These are phyloP conservation scores for Pterostichus madidus DNA, from an alignment of 2,888 invertebrate genomes.

Conservation along the genomic window DNA sequence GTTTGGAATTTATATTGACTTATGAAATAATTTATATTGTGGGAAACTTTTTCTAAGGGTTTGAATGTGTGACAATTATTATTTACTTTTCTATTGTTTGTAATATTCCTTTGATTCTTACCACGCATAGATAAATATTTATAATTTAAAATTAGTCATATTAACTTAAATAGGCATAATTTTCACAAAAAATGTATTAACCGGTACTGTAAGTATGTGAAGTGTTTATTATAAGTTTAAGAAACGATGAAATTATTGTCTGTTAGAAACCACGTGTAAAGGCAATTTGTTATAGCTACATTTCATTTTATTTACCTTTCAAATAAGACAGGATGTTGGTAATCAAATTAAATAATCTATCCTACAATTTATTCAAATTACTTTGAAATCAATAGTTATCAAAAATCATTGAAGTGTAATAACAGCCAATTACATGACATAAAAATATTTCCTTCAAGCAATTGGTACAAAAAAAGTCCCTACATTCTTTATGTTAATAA, in stretches of 20 bases:
- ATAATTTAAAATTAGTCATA: too few species aligned
- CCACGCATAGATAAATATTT: too few species aligned
- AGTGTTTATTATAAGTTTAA: too few species aligned
- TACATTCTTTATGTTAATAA: conserved; percentile 29
- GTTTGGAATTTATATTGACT: background rate
- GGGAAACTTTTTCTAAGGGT: too few species aligned
- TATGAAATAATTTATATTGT: background rate
- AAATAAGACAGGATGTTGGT: conserved; percentile 13
- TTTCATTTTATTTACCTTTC: conserved; percentile 24
- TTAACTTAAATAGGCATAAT: too few species aligned
- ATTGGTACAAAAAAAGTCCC: conserved; percentile 12
- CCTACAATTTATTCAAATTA: conserved; percentile 28
- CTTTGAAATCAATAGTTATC: conserved; percentile 27
- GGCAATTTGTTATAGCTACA: background rate
- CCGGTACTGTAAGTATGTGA: too few species aligned
- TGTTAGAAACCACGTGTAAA: too few species aligned
- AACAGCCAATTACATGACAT: conserved; percentile 36
- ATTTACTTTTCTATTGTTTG: too few species aligned
- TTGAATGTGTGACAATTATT: too few species aligned
- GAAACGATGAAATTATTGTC: too few species aligned
- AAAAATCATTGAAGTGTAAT: conserved; percentile 38
- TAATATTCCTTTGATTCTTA: too few species aligned
- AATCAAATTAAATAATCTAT: conserved; percentile 4
- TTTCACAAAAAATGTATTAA: too few species aligned
- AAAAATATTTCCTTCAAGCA: conserved; percentile 36